These are phyloP conservation scores for Ectobius pallidus DNA, from an alignment of 2,888 invertebrate genomes.

Conservation along the genomic window DNA sequence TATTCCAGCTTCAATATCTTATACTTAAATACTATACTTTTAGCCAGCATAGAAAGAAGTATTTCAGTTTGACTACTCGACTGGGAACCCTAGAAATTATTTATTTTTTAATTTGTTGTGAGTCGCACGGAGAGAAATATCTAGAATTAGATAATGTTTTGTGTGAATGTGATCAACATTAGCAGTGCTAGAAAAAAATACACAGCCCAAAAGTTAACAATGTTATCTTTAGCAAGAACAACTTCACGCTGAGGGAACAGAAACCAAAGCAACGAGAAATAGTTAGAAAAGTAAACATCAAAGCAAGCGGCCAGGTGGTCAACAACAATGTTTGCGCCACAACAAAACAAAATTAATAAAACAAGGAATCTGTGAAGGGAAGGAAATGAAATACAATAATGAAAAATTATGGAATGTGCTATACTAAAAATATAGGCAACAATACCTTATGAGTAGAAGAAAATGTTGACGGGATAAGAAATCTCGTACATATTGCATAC, in stretches of 20 bases:
- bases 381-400: background rate
- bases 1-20: too few species aligned
- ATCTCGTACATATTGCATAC: slow-evolving; percentile 18
- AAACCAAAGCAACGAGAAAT: slow-evolving; percentile 41
- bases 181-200: slow-evolving; percentile 41
- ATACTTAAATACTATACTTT: too few species aligned
- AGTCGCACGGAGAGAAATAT: background rate
- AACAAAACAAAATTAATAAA: slow-evolving; percentile 10
- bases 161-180: slow-evolving; percentile 35
- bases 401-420: slow-evolving; percentile 1
- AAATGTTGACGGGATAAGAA: slow-evolving; percentile 19
- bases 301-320: slow-evolving; percentile 44
- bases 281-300: slow-evolving; percentile 44
- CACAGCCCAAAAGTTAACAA: slow-evolving; percentile 38
- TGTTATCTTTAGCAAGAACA: slow-evolving; percentile 34
- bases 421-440: slow-evolving; percentile 3
- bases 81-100: slow-evolving; percentile 24
- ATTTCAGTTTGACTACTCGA: background rate
- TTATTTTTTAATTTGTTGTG: too few species aligned
- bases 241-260: slow-evolving; percentile 31
- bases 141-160: slow-evolving; percentile 10
- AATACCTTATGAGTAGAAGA: background rate
- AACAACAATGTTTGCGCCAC: slow-evolving; percentile 13
- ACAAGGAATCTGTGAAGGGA: background rate
- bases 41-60: background rate